phyloP scores from a whole-genome alignment of 2,888 invertebrate genomes.

The Zeuzera pyrina region DNA sequence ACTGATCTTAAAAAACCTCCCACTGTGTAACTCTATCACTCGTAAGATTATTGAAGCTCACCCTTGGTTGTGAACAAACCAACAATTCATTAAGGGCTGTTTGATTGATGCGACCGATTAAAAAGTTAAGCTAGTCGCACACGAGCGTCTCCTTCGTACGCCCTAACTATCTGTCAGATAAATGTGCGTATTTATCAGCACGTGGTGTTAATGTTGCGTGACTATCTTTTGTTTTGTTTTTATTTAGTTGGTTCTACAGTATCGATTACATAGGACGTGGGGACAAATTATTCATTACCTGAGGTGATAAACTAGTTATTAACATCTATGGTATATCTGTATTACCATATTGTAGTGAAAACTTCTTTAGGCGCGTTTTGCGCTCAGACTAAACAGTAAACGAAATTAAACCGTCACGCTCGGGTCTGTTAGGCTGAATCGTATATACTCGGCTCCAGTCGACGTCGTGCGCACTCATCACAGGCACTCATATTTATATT shows the following conservation, averaged over 20 bases:
- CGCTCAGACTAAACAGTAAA: no score
- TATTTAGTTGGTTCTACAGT: background rate
- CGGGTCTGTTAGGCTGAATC: no score
- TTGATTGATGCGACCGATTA: slow-evolving; percentile 53
- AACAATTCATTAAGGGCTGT: slow-evolving; percentile 47
- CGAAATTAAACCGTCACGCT: no score
- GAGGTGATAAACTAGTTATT: no score
- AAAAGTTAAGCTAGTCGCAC: slow-evolving; percentile 29
- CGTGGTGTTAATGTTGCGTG: background rate
- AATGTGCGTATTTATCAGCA: slow-evolving; percentile 18
- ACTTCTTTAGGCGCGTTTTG: no score
- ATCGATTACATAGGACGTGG: no score
- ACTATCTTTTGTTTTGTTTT: background rate
- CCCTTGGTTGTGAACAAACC: slow-evolving; percentile 33
- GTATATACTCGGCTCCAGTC: no score
- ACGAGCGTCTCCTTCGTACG: slow-evolving; percentile 17
- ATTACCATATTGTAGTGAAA: no score
- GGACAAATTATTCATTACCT: no score
- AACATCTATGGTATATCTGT: no score
- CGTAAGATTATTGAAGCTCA: slow-evolving; percentile 42
- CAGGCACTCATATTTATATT: no score
- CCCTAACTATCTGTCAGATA: slow-evolving; percentile 22
- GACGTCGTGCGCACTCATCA: no score
- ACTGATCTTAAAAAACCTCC: slow-evolving; percentile 25
- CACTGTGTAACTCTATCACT: slow-evolving; percentile 44